Evolutionary conservation across 2,113 vertebrate genomes (phyloP), one percentile per base, ranked within the genome.

Genomic region (Plectropomus leopardus): DNA sequence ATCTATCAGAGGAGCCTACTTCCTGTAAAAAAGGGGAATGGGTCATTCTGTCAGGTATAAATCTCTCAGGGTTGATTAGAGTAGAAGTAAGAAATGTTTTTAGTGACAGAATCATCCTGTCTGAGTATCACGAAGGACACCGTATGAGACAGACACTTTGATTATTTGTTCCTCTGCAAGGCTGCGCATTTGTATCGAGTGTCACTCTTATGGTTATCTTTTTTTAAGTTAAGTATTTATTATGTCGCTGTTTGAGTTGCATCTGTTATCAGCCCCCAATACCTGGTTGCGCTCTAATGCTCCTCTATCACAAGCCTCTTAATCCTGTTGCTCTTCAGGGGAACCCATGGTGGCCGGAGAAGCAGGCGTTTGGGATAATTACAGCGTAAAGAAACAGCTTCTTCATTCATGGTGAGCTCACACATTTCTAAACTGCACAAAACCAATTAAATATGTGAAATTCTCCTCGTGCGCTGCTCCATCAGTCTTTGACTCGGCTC

Each of bases 341-440:
- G 98, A 99, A 65, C 97, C 98, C 0, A 96, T 99, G 96, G 91
- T 98, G 17, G 96, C 98, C 24, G 96, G 93, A 54, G 96, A 97
- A 32, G 97, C 94, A 26, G 98, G 98, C 0, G 86, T 99, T 40
- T 99, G 98, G 98, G 98, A 99, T 82, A 99, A 99, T 83, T 99
- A 98, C 51, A 97, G 95, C 40, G 98, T 99, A 77, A 99, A 99
- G 92, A 99, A 98, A 77, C 98, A 99, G 87, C 96, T 99, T 15
- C 98, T 99, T 64, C 97, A 99, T 87, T 99, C 98, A 30, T 98
- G 98, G 98, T 99, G 87, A 96, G 88, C 76, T 65, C 0, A 48
- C 4, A 0, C 28, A 13, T 47, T 44, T 75, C 19, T 9, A 8
- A 54, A n/a, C 11, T 16, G 1, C 3, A 9, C 2, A 67, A n/a